These are phyloP conservation scores for Chelmon rostratus DNA, from an alignment of 2,797 vertebrate genomes.

Conservation along the genomic window DNA sequence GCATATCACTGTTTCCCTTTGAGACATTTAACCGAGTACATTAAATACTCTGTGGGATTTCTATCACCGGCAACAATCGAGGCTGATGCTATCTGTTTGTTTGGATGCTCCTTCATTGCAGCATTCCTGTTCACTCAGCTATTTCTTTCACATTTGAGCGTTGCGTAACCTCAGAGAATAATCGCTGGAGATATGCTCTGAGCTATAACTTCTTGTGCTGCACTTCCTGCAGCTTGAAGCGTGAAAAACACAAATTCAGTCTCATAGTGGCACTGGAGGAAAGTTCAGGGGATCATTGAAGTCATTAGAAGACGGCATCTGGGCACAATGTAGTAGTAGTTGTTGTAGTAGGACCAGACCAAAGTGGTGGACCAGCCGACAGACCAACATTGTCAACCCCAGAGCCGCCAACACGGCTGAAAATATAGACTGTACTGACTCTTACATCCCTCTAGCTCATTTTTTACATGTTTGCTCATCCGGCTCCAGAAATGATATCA, in stretches of 20 bases:
- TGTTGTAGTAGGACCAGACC: neutral
- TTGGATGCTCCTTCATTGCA: slow-evolving; percentile 7
- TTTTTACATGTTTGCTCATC: neutral
- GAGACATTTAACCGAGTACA: slow-evolving; percentile 16
- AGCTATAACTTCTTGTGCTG: neutral
- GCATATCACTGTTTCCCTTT: slow-evolving; percentile 30
- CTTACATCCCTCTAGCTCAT: neutral
- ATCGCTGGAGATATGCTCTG: slow-evolving; percentile 32
- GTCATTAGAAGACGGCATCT: neutral
- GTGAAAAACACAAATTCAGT: neutral
- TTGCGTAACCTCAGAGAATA: slow-evolving; percentile 39
- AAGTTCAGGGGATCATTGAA: neutral
- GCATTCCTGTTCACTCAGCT: slow-evolving; percentile 28
- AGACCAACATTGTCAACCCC: no score
- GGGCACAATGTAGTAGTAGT: neutral
- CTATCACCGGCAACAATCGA: slow-evolving; percentile 13
- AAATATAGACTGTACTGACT: neutral
- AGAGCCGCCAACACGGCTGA: neutral
- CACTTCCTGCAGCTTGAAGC: neutral
- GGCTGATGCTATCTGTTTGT: slow-evolving; percentile 37
- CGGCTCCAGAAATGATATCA: neutral
- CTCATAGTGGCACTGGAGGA: neutral
- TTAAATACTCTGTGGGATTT: slow-evolving; percentile 40
- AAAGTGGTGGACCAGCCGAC: neutral
- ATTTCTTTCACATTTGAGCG: slow-evolving; percentile 17